These are phyloP conservation scores for Lichenostomus cassidix DNA, from an alignment of 2,113 vertebrate genomes.

Conservation along the genomic window DNA sequence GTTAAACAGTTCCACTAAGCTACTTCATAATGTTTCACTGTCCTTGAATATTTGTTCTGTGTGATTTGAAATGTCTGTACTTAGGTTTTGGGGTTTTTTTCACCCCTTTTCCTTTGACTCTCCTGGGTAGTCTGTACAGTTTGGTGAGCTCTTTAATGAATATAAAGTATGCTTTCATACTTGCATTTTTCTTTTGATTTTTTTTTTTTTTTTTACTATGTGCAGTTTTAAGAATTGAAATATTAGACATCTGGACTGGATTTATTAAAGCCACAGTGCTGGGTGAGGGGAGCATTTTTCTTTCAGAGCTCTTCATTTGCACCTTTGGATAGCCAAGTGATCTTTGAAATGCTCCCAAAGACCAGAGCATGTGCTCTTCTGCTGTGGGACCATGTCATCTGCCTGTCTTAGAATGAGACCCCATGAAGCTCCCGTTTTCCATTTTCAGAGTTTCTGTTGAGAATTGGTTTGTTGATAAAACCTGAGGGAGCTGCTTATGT, in stretches of 20 bases:
- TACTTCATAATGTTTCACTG: constrained; percentile 23
- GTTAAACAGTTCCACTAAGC: neutral
- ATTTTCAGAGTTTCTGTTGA: neutral
- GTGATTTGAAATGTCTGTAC: neutral
- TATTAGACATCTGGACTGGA: neutral
- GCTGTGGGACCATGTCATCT: rapidly evolving
- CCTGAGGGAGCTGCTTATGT: neutral
- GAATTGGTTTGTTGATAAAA: neutral
- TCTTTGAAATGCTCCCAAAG: neutral
- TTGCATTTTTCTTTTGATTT: neutral
- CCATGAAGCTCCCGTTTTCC: neutral
- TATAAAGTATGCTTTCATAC: neutral
- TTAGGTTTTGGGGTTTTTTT: neutral
- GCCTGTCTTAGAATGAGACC: neutral
- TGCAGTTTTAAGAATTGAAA: neutral
- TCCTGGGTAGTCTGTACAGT: neutral
- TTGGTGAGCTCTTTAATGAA: neutral
- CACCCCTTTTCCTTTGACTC: neutral
- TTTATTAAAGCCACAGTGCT: neutral
- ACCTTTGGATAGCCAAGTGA: neutral
- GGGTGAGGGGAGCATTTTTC: neutral
- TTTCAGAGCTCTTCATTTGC: neutral
- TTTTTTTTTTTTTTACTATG: neutral
- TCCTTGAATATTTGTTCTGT: constrained; percentile 1
- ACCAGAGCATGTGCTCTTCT: rapidly evolving